Conservation (phyloP, 2,888 invertebrate species). For the Toxonevra muliebris region DNA sequence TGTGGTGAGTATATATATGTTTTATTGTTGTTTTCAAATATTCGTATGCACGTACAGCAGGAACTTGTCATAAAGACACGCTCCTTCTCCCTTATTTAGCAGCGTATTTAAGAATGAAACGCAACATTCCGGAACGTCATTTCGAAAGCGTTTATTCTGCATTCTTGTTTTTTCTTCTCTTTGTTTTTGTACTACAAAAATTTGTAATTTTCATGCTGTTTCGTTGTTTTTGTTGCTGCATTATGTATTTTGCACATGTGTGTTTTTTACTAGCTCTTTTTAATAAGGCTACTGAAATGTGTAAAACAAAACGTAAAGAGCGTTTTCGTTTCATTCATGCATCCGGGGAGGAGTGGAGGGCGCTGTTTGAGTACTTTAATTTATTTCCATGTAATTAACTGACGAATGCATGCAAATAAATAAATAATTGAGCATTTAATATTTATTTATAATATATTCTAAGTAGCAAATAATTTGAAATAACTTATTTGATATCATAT, state of each 20-base stretch:
- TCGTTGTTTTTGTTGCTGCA: background rate
- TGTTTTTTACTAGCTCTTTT: background rate
- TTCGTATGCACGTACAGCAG: background rate
- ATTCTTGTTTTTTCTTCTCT: background rate
- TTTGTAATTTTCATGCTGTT: background rate
- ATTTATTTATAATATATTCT: too few species aligned
- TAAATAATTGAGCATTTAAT: too few species aligned
- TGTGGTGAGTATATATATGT: background rate
- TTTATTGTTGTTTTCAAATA: background rate
- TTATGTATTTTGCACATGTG: constrained; percentile 1
- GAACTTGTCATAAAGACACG: background rate
- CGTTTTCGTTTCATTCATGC: too few species aligned
- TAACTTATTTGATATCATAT: too few species aligned
- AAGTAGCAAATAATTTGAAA: too few species aligned
- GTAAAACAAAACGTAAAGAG: too few species aligned
- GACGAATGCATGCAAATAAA: too few species aligned
- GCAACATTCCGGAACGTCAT: constrained; percentile 10
- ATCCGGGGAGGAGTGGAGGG: too few species aligned
- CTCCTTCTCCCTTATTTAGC: background rate
- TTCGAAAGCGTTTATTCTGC: background rate
- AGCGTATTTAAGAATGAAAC: constrained; percentile 9
- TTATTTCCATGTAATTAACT: too few species aligned
- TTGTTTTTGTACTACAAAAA: background rate
- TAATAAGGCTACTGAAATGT: too few species aligned
- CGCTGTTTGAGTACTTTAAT: too few species aligned